Base-by-base conservation (phyloP, 2,113 vertebrate species). In the Strigops habroptila region DNA sequence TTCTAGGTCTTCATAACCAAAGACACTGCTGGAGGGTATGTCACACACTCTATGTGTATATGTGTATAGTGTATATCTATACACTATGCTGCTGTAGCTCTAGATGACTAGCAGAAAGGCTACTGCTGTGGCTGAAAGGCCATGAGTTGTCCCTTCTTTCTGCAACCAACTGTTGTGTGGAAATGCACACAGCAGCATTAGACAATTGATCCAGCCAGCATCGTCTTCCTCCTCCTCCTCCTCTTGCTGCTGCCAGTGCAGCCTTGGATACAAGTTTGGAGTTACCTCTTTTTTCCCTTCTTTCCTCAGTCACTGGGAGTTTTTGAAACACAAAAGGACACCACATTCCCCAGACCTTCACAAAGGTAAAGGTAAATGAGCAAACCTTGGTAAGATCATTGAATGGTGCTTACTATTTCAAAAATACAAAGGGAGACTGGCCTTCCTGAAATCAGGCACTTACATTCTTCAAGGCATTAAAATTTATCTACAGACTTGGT, bases 141-240 rank as follows among this genome's bases (percentile, higher is more conserved):
- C 53, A 35, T 2, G 7, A 43, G 68, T 12, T 64, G 53, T 46
- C 70, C 80, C 41, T 31, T 78, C 75, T 73, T 89, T 70, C 68
- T 69, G 43, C 65, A 81, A 11, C 27, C 59, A 63, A 28, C 39
- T 14, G 33, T 64, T 11, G 24, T 9, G 30, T 12, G 52, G 76
- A 46, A 57, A n/a, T 2, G 21, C 44, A 65, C 1, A 0, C 17
- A 19, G 28, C 7, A 16, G 37, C 18, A 5, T 5, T 3, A 43
- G 44, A 19, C n/a, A 31, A 55, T 1, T 51, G 75, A 71, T 33
- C 46, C 25, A 25, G 30, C 7, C 1, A 2, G 31, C 43, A 27
- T 23, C 43, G 9, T 71, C 33, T 33, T 57, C 31, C 31, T 75
- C 49, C 11, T 53, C n/a, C 68, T 83, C 69, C 53, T 59, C 49